A percentile compares a stretch with the other conserved stretches of the same genome.
These are phyloP conservation scores for Aelia acuminata DNA, from an alignment of 2,888 invertebrate genomes.

Conservation along the genomic window DNA sequence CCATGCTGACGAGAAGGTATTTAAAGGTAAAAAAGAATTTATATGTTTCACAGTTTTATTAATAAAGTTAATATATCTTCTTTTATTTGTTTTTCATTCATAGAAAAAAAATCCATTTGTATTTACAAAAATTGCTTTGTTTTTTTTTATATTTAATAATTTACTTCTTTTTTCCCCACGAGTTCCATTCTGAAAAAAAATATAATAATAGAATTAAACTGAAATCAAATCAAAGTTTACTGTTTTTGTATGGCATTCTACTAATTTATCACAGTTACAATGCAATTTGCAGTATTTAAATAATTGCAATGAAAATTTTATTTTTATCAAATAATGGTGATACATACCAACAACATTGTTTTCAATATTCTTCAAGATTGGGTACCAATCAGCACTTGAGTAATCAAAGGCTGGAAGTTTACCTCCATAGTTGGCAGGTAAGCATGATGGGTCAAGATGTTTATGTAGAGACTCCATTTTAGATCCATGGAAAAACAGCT, in stretches of 20 bases:
- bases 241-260: too few relatives aligned
- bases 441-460: conserved; percentile 76
- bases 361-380: conserved; percentile 76
- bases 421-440: conserved; percentile 86
- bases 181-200: conserved; percentile 63
- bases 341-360: conserved; percentile 66
- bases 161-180: conserved; percentile 62
- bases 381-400: conserved; percentile 83
- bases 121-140: background rate
- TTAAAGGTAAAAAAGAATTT: background rate
- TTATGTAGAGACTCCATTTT: conserved; percentile 85
- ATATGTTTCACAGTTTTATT: background rate
- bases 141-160: background rate
- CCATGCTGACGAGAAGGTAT: background rate
- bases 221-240: too few relatives aligned
- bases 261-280: too few relatives aligned
- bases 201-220: background rate
- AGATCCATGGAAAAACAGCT: conserved; percentile 87
- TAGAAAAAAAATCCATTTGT: background rate
- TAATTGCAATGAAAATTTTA: background rate
- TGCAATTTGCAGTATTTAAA: background rate
- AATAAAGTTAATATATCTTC: background rate
- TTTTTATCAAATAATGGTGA: background rate
- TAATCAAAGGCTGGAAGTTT: conserved; percentile 82
- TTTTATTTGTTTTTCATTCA: background rate